Base-by-base conservation (phyloP, 2,113 vertebrate species). In the Gymnarchus niloticus region DNA sequence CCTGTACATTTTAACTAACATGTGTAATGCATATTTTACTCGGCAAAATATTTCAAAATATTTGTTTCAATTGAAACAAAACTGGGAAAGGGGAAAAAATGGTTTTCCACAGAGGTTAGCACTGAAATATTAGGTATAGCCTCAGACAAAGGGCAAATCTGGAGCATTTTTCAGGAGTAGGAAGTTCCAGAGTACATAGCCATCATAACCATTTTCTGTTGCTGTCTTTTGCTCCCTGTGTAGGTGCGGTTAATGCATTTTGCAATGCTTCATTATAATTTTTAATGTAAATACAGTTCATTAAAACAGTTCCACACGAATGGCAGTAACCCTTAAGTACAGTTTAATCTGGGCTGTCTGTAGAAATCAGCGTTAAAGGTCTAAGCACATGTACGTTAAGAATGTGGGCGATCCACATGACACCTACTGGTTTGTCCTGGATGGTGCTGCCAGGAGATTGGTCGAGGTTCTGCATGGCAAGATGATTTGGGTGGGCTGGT, bases 91-190 rank as follows among this genome's bases (percentile, higher is more conserved):
- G 21, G 23, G 8, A 78, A 78, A 48, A 21, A 46, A 48, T 44
- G 37, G 44, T 46, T 48, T 78, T 41, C 23, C 41, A 48, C 21
- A 48, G 44, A 48, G 49, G 9, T 7, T 25, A 5, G 51, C 51
- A 54, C 25, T 56, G 80, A 54, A 56, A 82, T 48, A 51, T 81
- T 81, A 49, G 80, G 14, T 82, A 52, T 56, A 54, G 56, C 76
- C 76, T 48, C 49, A 82, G 80, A n/a, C 80, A 82, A 33, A 33
- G 80, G 51, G 19, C 21, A 33, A 82, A 56, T 54, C 48, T 54
- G 48, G n/a, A 82, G 28, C 51, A 52, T n/a, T 33, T 23, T 82
- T 54, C 25, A n/a, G 17, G n/a, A 2, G 49, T 82, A 14, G 14
- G 1, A 54, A n/a, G 7, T 61, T n/a, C 59, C 49, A 19, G 28